phyloP scores from a whole-genome alignment of 2,888 invertebrate genomes.

The Rhaphigaster nebulosa region DNA sequence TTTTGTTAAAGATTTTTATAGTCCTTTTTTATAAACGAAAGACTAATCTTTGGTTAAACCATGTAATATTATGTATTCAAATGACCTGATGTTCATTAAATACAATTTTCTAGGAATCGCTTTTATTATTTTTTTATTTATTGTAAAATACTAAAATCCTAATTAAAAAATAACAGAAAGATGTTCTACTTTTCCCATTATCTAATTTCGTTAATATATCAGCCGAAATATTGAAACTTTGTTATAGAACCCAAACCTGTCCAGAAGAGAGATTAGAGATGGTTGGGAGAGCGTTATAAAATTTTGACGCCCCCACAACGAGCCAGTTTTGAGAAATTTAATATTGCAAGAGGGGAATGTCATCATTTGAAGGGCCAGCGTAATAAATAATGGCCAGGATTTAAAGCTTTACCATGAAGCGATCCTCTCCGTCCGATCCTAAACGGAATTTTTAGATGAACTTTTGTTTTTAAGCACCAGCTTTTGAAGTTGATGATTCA shows the following conservation, averaged over 20 bases:
- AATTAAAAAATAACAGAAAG: no score
- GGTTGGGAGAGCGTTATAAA: neutral
- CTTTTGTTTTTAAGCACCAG: neutral
- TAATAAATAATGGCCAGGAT: neutral
- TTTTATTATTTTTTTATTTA: no score
- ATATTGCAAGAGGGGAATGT: neutral
- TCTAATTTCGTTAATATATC: no score
- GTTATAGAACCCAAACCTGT: neutral
- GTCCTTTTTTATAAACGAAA: no score
- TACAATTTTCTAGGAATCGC: no score
- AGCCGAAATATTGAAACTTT: no score
- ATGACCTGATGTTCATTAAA: no score
- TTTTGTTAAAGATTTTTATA: no score
- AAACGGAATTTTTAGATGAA: neutral
- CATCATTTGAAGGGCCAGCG: neutral
- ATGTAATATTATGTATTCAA: no score
- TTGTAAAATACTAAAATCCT: no score
- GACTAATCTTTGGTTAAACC: no score
- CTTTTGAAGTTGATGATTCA: neutral
- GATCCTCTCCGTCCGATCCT: neutral
- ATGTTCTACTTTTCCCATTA: no score
- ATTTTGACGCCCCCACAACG: neutral
- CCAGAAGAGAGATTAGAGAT: neutral
- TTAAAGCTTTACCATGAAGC: neutral
- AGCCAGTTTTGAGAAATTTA: neutral